Conservation (phyloP, 2,888 invertebrate genomes). For the Minunthozetes semirufus region DNA sequence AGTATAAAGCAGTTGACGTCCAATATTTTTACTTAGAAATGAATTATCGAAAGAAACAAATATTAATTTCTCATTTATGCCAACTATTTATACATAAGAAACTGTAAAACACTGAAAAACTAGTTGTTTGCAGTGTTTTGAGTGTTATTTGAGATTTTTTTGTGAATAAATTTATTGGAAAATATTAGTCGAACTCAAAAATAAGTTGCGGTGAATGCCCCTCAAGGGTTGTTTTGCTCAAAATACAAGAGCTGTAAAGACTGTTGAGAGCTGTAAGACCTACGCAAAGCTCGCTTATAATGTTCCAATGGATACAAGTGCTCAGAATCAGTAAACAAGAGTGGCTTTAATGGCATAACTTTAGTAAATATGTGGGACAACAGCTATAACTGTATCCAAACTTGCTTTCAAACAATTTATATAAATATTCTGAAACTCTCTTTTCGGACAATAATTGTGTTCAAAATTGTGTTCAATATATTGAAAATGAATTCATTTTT, state of each 20-base stretch:
- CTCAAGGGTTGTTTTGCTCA: conserved; percentile 30
- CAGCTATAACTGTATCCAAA: background rate
- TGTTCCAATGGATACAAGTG: background rate
- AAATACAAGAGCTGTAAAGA: background rate
- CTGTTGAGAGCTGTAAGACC: background rate
- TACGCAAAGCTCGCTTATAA: background rate
- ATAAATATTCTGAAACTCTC: background rate
- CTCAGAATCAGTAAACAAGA: conserved; percentile 4
- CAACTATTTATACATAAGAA: no score
- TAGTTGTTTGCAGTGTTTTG: background rate
- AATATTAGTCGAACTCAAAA: background rate
- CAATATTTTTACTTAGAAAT: no score
- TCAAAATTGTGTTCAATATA: background rate
- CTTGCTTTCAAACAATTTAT: conserved; percentile 13
- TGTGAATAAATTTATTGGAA: background rate
- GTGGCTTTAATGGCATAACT: background rate
- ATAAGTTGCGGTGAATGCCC: conserved; percentile 29
- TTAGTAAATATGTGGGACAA: conserved; percentile 19
- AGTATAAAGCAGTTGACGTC: no score
- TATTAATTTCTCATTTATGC: no score
- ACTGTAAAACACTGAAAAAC: background rate
- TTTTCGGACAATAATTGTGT: background rate
- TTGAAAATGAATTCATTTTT: background rate
- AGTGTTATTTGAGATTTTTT: background rate
- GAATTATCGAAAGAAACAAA: no score